A percentile compares a stretch with the other conserved stretches of the same genome.
Evolutionary conservation across 2,888 invertebrate genomes (phyloP).

Genomic region (Volucella zonaria): DNA sequence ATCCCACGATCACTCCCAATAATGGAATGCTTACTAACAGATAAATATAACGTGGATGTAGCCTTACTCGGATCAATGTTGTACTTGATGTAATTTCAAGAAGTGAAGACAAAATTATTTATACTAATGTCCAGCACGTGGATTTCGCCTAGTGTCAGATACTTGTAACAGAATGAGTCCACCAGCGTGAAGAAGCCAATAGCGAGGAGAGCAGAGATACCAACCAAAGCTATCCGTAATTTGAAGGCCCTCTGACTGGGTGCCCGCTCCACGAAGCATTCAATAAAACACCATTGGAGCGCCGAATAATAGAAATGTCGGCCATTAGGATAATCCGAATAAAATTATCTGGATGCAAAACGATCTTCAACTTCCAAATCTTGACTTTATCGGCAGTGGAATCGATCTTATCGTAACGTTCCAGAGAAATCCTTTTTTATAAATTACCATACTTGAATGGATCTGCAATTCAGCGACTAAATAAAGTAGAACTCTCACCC

Average conservation of each 20-base stretch:
- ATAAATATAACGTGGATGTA: constrained; percentile 92
- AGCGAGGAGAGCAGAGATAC: constrained; percentile 86
- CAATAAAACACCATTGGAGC: constrained; percentile 93
- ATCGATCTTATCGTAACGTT: constrained; percentile 87
- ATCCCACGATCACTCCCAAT: constrained; percentile 88
- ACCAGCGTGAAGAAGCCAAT: constrained; percentile 86
- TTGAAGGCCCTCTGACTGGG: constrained; percentile 89
- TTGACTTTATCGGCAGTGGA: constrained; percentile 89
- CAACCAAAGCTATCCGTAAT: constrained; percentile 87
- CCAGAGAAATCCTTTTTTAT: constrained; percentile 88
- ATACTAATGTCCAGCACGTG: constrained; percentile 87
- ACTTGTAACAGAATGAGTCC: constrained; percentile 92
- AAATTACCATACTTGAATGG: constrained; percentile 87
- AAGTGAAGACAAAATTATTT: constrained; percentile 93
- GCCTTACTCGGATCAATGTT: constrained; percentile 90
- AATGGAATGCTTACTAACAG: constrained; percentile 91
- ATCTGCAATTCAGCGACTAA: constrained; percentile 89
- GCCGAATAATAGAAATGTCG: constrained; percentile 94
- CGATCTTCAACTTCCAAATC: constrained; percentile 88
- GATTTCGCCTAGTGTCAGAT: constrained; percentile 89
- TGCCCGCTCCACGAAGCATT: constrained; percentile 91
- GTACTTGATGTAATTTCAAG: constrained; percentile 94
- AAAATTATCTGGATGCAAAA: constrained; percentile 88
- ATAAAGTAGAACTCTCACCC: constrained; percentile 88
- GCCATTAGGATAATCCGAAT: constrained; percentile 87